These are phyloP conservation scores for Papilio helenus DNA, from an alignment of 1,140 invertebrate genomes.

Conservation along the genomic window DNA sequence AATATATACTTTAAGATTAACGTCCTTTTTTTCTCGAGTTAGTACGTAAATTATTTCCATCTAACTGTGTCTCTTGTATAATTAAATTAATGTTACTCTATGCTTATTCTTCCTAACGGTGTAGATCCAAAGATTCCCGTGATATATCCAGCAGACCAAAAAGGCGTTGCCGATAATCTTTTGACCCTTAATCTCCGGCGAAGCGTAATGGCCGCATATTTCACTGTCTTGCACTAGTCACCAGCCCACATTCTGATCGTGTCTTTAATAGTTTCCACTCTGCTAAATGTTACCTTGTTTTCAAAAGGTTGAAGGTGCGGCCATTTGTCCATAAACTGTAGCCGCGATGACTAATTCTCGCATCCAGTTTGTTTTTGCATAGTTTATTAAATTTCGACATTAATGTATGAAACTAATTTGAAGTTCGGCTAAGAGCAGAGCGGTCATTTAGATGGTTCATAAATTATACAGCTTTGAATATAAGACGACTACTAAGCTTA, in stretches of 20 bases:
- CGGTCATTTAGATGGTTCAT: not conserved
- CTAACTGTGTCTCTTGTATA: not conserved
- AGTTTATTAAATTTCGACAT: not conserved
- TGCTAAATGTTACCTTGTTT: slow-evolving; percentile 34
- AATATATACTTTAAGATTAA: no score
- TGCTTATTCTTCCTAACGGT: slow-evolving; percentile 14
- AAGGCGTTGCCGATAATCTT: slow-evolving; percentile 38
- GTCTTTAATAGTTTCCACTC: slow-evolving; percentile 37
- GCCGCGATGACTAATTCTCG: slow-evolving; percentile 28
- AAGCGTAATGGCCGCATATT: slow-evolving; percentile 38
- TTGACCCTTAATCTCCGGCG: slow-evolving; percentile 27
- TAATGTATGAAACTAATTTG: not conserved
- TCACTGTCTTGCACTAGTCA: slow-evolving; percentile 29
- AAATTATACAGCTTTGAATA: not conserved
- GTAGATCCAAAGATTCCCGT: slow-evolving; percentile 7
- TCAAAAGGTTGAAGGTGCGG: slow-evolving; percentile 37
- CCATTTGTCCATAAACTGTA: slow-evolving; percentile 20
- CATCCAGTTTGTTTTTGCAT: not conserved
- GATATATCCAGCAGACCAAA: slow-evolving; percentile 20
- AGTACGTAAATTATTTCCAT: no score
- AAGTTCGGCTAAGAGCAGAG: not conserved
- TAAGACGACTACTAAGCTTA: no score
- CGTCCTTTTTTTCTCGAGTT: no score
- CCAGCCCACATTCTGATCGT: slow-evolving; percentile 38
- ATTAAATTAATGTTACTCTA: not conserved